These are phyloP conservation scores for Schizopygopsis malacanthus DNA, from an alignment of 2,797 vertebrate species.

Conservation along the genomic window DNA sequence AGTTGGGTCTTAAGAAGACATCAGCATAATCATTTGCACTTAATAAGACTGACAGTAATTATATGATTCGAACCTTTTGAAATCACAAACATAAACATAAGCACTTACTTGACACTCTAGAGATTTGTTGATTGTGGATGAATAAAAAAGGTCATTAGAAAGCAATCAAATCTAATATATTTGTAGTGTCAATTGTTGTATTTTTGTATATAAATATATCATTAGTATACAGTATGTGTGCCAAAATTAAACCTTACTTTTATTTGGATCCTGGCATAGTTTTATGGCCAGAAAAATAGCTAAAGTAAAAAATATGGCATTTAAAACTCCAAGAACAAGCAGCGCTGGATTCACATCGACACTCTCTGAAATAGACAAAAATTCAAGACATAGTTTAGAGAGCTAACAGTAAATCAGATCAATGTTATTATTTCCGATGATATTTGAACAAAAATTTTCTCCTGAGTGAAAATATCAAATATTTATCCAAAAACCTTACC, in stretches of 20 bases:
- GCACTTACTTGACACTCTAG: constrained; percentile 13
- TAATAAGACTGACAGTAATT: not conserved
- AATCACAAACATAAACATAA: not conserved
- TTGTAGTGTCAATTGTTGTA: not conserved
- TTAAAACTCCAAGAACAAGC: not conserved
- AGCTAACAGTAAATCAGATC: too few relatives aligned
- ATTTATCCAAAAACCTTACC: not conserved
- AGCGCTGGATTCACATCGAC: not conserved
- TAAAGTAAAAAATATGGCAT: not conserved
- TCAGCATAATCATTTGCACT: not conserved
- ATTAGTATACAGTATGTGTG: not conserved
- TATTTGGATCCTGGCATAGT: not conserved
- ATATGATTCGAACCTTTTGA: not conserved
- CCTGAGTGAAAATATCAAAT: not conserved
- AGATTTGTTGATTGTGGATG: not conserved
- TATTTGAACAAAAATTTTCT: not conserved
- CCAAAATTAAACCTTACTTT: not conserved
- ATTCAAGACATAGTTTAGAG: not conserved
- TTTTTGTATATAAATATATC: not conserved
- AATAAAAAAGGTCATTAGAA: not conserved
- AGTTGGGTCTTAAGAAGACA: not conserved
- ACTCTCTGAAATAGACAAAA: not conserved
- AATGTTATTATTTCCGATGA: not conserved
- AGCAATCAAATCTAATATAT: not conserved
- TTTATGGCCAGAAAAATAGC: not conserved